Evolutionary conservation across 1,140 invertebrate species (phyloP).

Genomic region (Lucilia cuprina): DNA sequence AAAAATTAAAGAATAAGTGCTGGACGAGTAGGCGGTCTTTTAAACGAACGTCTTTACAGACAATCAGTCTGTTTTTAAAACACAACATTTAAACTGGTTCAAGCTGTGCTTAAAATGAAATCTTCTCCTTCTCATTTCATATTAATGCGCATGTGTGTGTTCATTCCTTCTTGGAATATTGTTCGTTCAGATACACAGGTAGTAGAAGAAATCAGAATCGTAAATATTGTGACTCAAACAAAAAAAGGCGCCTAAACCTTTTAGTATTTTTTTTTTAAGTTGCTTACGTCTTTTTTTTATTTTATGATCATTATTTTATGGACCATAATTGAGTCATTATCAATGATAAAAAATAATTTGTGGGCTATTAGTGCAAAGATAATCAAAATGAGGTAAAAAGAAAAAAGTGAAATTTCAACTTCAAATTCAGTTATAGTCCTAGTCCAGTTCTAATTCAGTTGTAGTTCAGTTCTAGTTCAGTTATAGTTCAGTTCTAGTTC

Average conservation of each 20-base stretch:
- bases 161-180: not conserved
- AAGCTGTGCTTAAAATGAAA: constrained; percentile 13
- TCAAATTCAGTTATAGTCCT: no score
- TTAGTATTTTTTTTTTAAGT: not conserved
- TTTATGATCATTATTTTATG: constrained; percentile 12
- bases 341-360: not conserved
- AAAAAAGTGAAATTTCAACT: no score
- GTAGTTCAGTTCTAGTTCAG: no score
- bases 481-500: no score
- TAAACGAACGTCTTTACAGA: not conserved
- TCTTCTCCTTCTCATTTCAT: not conserved
- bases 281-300: not conserved
- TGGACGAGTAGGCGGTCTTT: not conserved
- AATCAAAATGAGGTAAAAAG: no score
- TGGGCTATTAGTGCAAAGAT: not conserved
- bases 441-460: no score
- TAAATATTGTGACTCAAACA: constrained; percentile 12
- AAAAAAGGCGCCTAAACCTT: constrained; percentile 19
- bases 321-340: constrained; percentile 16
- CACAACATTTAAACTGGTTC: not conserved
- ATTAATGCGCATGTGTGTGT: not conserved
- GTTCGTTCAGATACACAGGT: not conserved
- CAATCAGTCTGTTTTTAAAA: not conserved
- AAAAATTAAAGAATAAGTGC: not conserved
- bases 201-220: not conserved